Evolutionary conservation across 2,113 vertebrate genomes (phyloP).

Genomic region (Solea solea): DNA sequence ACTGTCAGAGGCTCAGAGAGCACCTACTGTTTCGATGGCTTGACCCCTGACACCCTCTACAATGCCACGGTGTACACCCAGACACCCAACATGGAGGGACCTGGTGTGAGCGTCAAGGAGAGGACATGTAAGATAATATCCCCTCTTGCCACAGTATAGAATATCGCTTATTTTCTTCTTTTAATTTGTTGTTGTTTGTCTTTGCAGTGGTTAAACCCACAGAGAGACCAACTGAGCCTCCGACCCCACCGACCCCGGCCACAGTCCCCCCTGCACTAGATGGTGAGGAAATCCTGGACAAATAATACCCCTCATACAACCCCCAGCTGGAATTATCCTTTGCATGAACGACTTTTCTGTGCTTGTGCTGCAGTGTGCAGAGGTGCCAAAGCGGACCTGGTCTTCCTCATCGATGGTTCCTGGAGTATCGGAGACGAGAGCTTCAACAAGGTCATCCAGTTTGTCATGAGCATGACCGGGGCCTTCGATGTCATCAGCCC

Average conservation of each 20-base stretch:
- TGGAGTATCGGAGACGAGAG: conserved; percentile 99
- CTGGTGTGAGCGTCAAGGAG: conserved; percentile 89
- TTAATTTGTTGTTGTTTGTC: conserved; percentile 1
- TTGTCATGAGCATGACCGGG: conserved; percentile 94
- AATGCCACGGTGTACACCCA: conserved; percentile 91
- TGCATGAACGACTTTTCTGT: conserved; percentile 6
- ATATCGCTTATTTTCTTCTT: background rate
- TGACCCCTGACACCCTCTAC: conserved; percentile 90
- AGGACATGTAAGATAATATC: conserved; percentile 84
- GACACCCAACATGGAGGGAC: conserved; percentile 94
- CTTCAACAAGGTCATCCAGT: conserved; percentile 96
- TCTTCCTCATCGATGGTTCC: conserved; percentile 97
- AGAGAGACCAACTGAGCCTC: conserved; percentile 88
- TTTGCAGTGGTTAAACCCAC: conserved; percentile 92
- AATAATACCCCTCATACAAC: background rate
- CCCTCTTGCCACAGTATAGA: background rate
- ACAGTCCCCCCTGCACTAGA: conserved; percentile 92
- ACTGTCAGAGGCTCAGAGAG: conserved; percentile 91
- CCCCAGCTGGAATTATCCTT: background rate
- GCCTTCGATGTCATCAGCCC: conserved; percentile 92
- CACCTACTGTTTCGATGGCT: conserved; percentile 89
- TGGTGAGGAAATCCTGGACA: conserved; percentile 80
- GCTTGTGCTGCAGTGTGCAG: conserved; percentile 85
- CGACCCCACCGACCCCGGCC: conserved; percentile 89
- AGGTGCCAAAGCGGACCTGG: conserved; percentile 97